Evolutionary conservation across 2,797 vertebrate species (phyloP), one percentile per base, ranked within the genome.

Genomic region (Garrulus glandarius): DNA sequence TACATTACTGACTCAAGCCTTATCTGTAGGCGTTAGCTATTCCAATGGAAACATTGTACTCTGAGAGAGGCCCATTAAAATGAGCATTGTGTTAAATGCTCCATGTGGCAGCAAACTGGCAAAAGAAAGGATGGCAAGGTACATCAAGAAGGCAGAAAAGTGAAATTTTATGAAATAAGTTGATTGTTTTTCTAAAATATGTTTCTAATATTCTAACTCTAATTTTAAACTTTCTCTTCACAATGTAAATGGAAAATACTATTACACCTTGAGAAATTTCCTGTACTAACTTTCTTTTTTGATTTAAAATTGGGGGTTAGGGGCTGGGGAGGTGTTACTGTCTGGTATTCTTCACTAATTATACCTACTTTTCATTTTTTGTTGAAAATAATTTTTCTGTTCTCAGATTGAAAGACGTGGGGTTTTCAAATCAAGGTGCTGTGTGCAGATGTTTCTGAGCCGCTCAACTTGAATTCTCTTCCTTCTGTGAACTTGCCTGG

Each of bases 1-100:
- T 95, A 36, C 36, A 4, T 81, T 92, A 53, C 79, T 94, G 94
- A 95, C 80, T 97, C 92, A 94, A 94, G 69, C 65, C 44, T 86
- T 56, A 26, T 10, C 83, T 84, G 92, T 97, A 86, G 92, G 87
- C 27, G 63, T 94, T 95, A 76, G 47, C 30, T 55, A 22, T 92
- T 92, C 77, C 83, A 63, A 11, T 72, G 85, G 85, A 96, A 97
- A 84, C 55, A 61, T 16, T 76, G 61, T 74, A 61, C 32, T 47
- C 83, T 63, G 39, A 90, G 70, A 84, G 69, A 74, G 72, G 34
- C 83, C 85, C 36, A 23, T 46, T 70, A 84, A 89, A 95, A 92
- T 39, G 6, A 89, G 34, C 41, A 55, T 29, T 70, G 55, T 70
- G 41, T 52, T 70, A 34, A 53, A 49, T 52, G 26, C 75, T 86